These are phyloP conservation scores for Argyra leucocephala DNA, from an alignment of 2,888 invertebrate species.

Conservation along the genomic window DNA sequence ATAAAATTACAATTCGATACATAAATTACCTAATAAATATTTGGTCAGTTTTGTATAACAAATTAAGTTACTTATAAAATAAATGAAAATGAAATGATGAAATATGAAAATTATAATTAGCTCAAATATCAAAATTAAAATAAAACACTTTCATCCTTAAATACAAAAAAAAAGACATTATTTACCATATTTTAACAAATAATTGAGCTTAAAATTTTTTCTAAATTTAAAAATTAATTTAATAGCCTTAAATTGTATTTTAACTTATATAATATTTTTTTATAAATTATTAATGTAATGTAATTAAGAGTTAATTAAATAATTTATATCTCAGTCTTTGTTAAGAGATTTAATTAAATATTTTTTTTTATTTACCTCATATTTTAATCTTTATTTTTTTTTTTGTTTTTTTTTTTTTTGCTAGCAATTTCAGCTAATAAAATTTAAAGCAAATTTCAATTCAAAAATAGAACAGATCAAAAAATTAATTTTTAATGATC, in stretches of 20 bases:
- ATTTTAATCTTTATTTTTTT: conserved; percentile 21
- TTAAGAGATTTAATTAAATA: conserved; percentile 38
- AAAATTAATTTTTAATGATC: conserved; percentile 13
- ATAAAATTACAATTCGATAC: too few relatives aligned
- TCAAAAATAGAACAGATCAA: neutral
- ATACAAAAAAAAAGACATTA: too few relatives aligned
- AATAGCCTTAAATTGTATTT: neutral
- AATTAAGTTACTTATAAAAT: too few relatives aligned
- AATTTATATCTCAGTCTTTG: conserved; percentile 40
- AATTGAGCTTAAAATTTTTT: neutral
- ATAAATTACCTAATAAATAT: too few relatives aligned
- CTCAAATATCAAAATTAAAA: too few relatives aligned
- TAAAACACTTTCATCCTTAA: too few relatives aligned
- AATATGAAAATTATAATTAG: too few relatives aligned
- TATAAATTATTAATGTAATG: neutral
- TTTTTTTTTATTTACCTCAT: too few relatives aligned
- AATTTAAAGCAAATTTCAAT: conserved; percentile 5
- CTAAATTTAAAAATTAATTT: too few relatives aligned
- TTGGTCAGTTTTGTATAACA: too few relatives aligned
- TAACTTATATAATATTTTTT: neutral
- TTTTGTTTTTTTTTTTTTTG: conserved; percentile 5
- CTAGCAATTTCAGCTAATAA: too few relatives aligned
- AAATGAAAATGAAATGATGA: too few relatives aligned
- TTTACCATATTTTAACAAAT: neutral
- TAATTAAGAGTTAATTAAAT: conserved; percentile 15